Base-by-base conservation (phyloP, 2,113 vertebrate species). In the Tricholaema leucomelas region DNA sequence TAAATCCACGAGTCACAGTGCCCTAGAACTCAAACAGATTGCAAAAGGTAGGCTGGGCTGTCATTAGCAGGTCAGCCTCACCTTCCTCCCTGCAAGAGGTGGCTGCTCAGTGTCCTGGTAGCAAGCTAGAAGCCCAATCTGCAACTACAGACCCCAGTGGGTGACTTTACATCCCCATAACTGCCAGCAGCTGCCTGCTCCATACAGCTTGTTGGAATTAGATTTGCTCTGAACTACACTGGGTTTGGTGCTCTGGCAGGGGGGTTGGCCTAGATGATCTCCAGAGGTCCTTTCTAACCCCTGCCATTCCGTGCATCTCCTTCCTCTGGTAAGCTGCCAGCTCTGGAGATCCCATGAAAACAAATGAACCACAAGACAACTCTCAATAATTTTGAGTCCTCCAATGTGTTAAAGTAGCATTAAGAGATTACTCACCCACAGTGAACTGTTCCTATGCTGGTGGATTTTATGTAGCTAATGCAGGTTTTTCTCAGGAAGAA, bases 311-410 rank as follows among this genome's bases (percentile, higher is more conserved):
- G 42, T 44, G 42, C 15, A 44, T 90, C 69, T 85, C 8, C 1
- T 13, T 70, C 59, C 71, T 66, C 73, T 55, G 18, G 75, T 40
- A 50, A 0, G 0, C 58, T 35, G 63, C 48, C 0, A 0, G 14
- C 46, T 71, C 76, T 23, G 31, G 91, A 86, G 76, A 52, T 64
- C 58, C 65, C 88, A 38, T 3, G 28, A 74, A 93, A 70, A 88
- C 33, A 82, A 85, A 77, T 10, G 15, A 90, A 52, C 38, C 31
- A 67, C 80, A 80, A 40, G 33, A 59, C 33, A 38, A 16, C 10
- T 21, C 93, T 28, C 80, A 83, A n/a, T 56, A 74, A 24, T 25
- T 14, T 15, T 36, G 40, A 67, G 74, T 72, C 36, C 55, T 87
- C 67, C 63, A 40, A 18, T 28, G 36, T 38, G 44, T 50, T 86